Percentiles rank a stretch among this genome's conserved stretches.
Evolutionary conservation across 2,888 invertebrate species (phyloP).

Genomic region (Plagodis dolabraria): DNA sequence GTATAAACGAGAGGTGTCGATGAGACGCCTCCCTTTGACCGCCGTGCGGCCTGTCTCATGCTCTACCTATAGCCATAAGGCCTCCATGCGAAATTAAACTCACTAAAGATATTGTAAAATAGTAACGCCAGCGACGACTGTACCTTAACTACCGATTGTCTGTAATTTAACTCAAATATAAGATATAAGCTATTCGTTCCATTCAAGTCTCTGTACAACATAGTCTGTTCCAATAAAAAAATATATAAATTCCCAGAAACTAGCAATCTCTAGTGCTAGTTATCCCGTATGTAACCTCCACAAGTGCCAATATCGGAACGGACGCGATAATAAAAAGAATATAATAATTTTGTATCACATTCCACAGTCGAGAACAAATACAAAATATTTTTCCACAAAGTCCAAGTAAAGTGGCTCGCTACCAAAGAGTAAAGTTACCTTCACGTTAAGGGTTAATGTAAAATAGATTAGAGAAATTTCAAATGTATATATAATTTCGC

Average conservation of each 20-base stretch:
- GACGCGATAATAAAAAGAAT: constrained; percentile 63
- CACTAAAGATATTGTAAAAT: background rate
- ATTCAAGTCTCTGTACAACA: constrained; percentile 20
- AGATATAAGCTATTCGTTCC: constrained; percentile 45
- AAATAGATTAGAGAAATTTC: constrained; percentile 73
- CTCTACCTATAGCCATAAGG: constrained; percentile 15
- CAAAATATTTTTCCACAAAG: constrained; percentile 58
- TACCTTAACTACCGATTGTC: background rate
- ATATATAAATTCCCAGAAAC: constrained; percentile 9
- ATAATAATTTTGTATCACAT: constrained; percentile 67
- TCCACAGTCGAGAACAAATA: constrained; percentile 51
- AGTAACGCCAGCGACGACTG: constrained; percentile 26
- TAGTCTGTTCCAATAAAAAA: constrained; percentile 27
- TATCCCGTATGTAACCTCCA: constrained; percentile 57
- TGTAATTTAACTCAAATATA: no score
- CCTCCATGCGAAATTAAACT: constrained; percentile 14
- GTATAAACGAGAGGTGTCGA: constrained; percentile 53
- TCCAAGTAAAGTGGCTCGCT: constrained; percentile 67
- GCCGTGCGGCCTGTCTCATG: constrained; percentile 45
- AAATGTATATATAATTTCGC: constrained; percentile 76
- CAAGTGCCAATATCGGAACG: constrained; percentile 71
- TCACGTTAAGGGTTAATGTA: constrained; percentile 76
- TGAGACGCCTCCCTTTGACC: constrained; percentile 37
- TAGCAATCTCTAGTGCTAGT: constrained; percentile 10
- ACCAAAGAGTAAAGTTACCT: constrained; percentile 84